Evolutionary conservation across 2,888 invertebrate species (phyloP).

Genomic region (Torymus texanus): DNA sequence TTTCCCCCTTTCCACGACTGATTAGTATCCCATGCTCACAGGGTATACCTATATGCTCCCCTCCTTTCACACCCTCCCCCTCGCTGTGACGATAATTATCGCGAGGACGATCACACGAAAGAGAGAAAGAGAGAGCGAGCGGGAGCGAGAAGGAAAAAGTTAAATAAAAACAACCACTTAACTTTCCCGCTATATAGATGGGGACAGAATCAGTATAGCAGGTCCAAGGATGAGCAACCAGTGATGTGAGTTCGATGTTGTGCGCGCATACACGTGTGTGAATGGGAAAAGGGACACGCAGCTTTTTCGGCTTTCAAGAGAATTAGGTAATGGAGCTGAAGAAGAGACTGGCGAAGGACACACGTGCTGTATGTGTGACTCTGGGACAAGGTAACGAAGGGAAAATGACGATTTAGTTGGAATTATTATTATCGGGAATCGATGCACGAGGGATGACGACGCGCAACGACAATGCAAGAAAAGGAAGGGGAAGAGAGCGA

Average conservation of each 20-base stretch:
- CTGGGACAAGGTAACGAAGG: neutral
- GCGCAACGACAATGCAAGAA: slow-evolving; percentile 12
- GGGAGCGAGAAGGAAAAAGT: slow-evolving; percentile 32
- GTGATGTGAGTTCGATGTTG: no score
- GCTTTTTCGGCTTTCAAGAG: slow-evolving; percentile 31
- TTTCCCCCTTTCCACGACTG: slow-evolving; percentile 15
- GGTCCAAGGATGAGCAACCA: no score
- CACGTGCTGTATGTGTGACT: no score
- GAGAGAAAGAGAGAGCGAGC: slow-evolving; percentile 18
- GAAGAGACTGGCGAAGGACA: neutral
- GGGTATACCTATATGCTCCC: neutral
- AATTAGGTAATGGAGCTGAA: slow-evolving; percentile 48
- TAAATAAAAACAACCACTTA: slow-evolving; percentile 46
- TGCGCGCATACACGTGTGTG: neutral
- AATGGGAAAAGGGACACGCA: slow-evolving; percentile 19
- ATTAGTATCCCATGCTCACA: slow-evolving; percentile 36
- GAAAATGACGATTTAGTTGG: slow-evolving; percentile 32
- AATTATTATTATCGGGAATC: slow-evolving; percentile 49
- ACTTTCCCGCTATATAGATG: slow-evolving; percentile 23
- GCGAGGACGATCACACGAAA: slow-evolving; percentile 52
- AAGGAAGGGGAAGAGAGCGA: slow-evolving; percentile 5
- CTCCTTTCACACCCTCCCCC: slow-evolving; percentile 22
- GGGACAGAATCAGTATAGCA: no score
- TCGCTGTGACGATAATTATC: slow-evolving; percentile 59
- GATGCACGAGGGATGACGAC: neutral